Conservation (phyloP, 1,140 invertebrate species). For the Eufriesea mexicana region DNA sequence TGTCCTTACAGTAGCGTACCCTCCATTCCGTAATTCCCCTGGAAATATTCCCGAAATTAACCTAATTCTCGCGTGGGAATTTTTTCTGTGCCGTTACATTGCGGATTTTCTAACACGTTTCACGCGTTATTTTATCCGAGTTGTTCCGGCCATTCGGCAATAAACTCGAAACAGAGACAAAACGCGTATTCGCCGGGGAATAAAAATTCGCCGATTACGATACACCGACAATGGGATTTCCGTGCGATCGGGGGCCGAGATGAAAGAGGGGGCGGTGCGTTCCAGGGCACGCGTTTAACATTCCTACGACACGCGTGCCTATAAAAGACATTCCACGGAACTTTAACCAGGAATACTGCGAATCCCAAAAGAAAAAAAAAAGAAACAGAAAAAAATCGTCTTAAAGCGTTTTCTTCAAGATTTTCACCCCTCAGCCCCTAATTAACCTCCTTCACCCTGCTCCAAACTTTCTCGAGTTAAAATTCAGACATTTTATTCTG, state of each 20-base stretch:
- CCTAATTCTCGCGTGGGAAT: no score
- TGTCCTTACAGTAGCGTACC: no score
- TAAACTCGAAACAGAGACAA: neutral
- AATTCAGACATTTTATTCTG: no score
- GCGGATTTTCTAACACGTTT: no score
- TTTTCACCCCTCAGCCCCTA: neutral
- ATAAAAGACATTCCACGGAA: slow-evolving; percentile 19
- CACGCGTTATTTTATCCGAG: no score
- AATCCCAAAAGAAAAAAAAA: neutral
- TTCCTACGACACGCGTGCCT: neutral
- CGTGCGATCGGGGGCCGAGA: neutral
- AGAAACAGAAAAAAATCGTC: neutral
- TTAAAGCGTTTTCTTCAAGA: neutral
- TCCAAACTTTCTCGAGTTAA: no score
- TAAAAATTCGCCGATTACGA: slow-evolving; percentile 24
- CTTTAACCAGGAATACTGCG: neutral
- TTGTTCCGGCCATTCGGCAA: no score
- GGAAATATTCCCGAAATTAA: no score
- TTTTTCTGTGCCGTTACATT: no score
- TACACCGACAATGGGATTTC: slow-evolving; percentile 23
- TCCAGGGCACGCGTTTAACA: slow-evolving; percentile 42
- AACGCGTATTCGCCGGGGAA: neutral
- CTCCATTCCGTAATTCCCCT: no score
- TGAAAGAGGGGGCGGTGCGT: slow-evolving; percentile 8
- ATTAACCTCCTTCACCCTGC: neutral